Evolutionary conservation across 2,888 invertebrate species (phyloP), one percentile per base, ranked within the genome.

Genomic region (Sisyra terminalis): DNA sequence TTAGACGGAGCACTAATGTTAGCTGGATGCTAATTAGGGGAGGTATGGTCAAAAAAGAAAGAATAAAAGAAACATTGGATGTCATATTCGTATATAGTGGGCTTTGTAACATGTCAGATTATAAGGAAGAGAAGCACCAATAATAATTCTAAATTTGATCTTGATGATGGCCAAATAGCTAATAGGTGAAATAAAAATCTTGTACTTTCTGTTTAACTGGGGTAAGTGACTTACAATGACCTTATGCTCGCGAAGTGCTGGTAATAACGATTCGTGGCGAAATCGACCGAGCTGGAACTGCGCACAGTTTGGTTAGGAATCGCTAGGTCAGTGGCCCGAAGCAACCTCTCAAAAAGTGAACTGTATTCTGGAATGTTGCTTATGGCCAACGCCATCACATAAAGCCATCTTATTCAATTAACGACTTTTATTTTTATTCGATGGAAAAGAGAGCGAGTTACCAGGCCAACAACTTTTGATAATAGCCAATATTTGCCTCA

Each of bases 211-310:
- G 60, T 60, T 59, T 58, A 59, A 59, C 50, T 63, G 70, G 69
- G 73, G 73, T 73, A 73, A 73, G 70, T 73, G 74, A 75, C 74
- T 74, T 61, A 57, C 52, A 56, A 58, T 74, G 73, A 75, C 74
- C 74, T 66, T 66, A 60, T 57, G 36, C 48, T 49, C 55, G 58
- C 60, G 62, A 63, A 63, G 58, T 59, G 64, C 63, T 64, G 49
- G 46, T 53, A 64, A 63, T 18, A 39, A 37, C 39, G 37, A 24
- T 17, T 32, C 40, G 29, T 42, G 38, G 60, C 61, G 58, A 54
- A 57, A 54, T 52, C 51, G 50, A 51, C 54, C 56, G 56, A 53
- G 45, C 11, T 18, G 14, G 17, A 16, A 40, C 43, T 40, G 38
- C 45, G 44, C 40, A 42, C 10, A 11, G 11, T 30, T 37, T 15